Conservation (phyloP, 2,888 invertebrate genomes). For the Willowsia nigromaculata region DNA sequence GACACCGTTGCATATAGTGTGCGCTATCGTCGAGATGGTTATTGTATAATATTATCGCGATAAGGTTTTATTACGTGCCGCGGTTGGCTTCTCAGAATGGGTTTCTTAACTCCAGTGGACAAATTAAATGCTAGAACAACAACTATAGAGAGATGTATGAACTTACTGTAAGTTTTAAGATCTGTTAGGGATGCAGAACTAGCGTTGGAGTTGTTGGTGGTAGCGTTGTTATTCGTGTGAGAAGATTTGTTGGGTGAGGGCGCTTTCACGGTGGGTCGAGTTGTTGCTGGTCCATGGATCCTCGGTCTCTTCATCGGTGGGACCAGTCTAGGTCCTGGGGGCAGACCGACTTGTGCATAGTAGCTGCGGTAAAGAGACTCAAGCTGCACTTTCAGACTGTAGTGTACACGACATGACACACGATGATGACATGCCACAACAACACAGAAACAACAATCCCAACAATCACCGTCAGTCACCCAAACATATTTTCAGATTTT, state of each 20-base stretch:
- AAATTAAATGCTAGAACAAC: not conserved
- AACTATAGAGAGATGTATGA: not conserved
- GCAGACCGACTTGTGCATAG: constrained; percentile 83
- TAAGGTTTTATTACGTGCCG: not conserved
- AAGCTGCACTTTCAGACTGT: constrained; percentile 76
- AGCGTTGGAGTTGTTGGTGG: constrained; percentile 76
- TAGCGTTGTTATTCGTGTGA: constrained; percentile 80
- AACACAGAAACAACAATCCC: constrained; percentile 60
- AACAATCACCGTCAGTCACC: constrained; percentile 52
- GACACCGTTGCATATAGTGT: not conserved
- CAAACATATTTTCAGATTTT: not conserved
- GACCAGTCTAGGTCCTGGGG: constrained; percentile 83
- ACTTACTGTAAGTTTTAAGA: constrained; percentile 86
- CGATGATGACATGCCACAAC: constrained; percentile 18
- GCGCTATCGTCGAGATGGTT: not conserved
- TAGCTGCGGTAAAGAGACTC: constrained; percentile 82
- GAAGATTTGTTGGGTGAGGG: constrained; percentile 80
- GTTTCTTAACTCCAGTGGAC: not conserved
- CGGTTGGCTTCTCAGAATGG: not conserved
- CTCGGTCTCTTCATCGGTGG: constrained; percentile 85
- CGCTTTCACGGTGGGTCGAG: constrained; percentile 72
- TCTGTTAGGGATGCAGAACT: constrained; percentile 81
- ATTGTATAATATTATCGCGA: not conserved
- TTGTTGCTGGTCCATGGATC: constrained; percentile 82
- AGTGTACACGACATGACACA: constrained; percentile 39